Percentiles rank a stretch among this genome's conserved stretches.
Evolutionary conservation across 2,113 vertebrate species (phyloP).

Genomic region (Oceanodroma tethys): DNA sequence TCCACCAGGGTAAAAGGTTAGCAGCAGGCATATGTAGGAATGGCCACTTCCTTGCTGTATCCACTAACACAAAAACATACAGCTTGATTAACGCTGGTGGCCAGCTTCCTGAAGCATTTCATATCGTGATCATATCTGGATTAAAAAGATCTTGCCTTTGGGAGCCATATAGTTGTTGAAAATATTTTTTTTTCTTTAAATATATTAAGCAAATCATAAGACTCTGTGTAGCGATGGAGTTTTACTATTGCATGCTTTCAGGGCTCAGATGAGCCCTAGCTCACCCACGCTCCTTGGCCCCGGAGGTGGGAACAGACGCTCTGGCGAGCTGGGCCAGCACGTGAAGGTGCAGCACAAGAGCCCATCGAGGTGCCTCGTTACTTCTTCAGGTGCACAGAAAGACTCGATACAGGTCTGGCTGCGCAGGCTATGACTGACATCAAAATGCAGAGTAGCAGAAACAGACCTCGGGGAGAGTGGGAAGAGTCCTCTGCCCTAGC

Average conservation of each 20-base stretch:
- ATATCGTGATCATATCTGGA: not conserved
- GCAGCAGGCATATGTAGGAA: not conserved
- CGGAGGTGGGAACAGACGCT: too few relatives aligned
- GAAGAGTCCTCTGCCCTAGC: not conserved
- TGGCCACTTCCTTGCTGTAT: not conserved
- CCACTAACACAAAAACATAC: not conserved
- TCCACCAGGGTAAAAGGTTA: not conserved
- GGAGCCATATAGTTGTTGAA: not conserved
- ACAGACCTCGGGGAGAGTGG: not conserved
- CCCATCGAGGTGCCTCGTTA: fast-evolving
- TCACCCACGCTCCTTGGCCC: not conserved
- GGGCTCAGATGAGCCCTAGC: not conserved
- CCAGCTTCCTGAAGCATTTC: not conserved
- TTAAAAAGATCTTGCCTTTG: not conserved
- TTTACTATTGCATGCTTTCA: not conserved
- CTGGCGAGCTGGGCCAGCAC: fast-evolving
- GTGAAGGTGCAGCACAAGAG: fast-evolving
- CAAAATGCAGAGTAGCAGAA: not conserved
- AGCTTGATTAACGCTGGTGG: not conserved
- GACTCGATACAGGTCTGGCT: not conserved
- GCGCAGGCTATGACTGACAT: fast-evolving
- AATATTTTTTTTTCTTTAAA: not conserved
- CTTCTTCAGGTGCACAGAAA: not conserved
- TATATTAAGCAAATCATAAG: not conserved
- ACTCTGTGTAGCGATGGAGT: not conserved